Conservation (phyloP, 64 coral and sea anemone genomes). For the Porites australiensis region DNA sequence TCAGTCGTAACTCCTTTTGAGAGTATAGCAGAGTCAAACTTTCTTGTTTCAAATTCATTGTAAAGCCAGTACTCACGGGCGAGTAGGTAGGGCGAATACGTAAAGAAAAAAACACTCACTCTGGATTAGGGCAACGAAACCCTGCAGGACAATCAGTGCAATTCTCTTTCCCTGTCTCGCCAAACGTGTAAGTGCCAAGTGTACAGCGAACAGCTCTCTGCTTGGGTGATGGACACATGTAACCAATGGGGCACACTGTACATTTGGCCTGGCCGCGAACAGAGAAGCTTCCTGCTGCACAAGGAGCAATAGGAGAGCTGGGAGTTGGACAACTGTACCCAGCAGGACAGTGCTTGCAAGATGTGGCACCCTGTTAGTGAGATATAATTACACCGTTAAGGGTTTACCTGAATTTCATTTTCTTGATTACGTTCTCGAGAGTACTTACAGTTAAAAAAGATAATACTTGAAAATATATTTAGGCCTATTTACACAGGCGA, state of each 20-base stretch:
- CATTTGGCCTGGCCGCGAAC: constrained; percentile 83
- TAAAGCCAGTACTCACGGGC: too few species aligned
- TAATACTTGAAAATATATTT: too few species aligned
- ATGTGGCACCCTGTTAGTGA: constrained; percentile 73
- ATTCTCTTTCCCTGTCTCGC: constrained; percentile 49
- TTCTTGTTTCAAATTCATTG: too few species aligned
- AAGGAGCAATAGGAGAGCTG: constrained; percentile 43
- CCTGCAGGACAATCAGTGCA: constrained; percentile 93
- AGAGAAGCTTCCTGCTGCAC: constrained; percentile 83
- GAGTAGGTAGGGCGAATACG: too few species aligned
- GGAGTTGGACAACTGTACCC: constrained; percentile 89
- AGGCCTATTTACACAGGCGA: too few species aligned
- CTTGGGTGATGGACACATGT: constrained; percentile 77
- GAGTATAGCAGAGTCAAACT: too few species aligned
- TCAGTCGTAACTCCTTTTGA: too few species aligned
- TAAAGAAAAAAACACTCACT: constrained; percentile 58
- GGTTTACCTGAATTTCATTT: too few species aligned
- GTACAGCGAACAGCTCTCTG: constrained; percentile 78
- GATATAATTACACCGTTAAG: not conserved
- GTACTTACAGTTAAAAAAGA: too few species aligned
- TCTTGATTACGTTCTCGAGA: too few species aligned
- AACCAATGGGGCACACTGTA: constrained; percentile 89
- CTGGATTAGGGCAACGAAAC: constrained; percentile 74
- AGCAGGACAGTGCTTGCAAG: constrained; percentile 87
- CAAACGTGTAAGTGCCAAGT: constrained; percentile 85